Percentiles rank a stretch among this genome's conserved stretches.
phyloP scores from a whole-genome alignment of 2,113 vertebrate genomes.

The Peromyscus leucopus region DNA sequence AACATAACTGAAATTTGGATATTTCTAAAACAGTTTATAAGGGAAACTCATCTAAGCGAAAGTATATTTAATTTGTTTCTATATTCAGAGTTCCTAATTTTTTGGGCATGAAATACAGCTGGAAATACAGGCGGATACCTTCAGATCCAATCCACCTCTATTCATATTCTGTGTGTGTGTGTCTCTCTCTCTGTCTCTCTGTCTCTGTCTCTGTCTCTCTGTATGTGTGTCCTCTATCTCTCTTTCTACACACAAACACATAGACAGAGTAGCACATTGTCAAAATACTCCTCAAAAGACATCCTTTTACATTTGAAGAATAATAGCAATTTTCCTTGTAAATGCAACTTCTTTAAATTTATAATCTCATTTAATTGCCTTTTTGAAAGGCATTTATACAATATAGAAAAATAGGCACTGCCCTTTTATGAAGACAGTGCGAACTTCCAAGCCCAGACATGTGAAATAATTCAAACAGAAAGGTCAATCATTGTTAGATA shows the following conservation, averaged over 20 bases:
- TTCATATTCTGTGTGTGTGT: neutral
- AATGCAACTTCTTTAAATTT: constrained; percentile 32
- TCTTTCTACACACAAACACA: neutral
- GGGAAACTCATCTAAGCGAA: neutral
- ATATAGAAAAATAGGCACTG: neutral
- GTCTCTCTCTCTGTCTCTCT: neutral
- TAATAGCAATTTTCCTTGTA: neutral
- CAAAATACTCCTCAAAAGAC: neutral
- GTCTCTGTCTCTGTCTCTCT: neutral
- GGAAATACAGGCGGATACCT: neutral
- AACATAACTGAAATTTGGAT: constrained; percentile 29
- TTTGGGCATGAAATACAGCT: neutral
- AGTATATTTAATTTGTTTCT: neutral
- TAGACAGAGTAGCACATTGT: neutral
- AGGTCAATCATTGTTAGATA: neutral
- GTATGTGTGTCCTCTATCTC: neutral
- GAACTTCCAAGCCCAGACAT: neutral
- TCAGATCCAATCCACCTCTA: neutral
- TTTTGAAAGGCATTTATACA: neutral
- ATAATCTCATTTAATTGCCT: neutral
- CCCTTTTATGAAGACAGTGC: neutral
- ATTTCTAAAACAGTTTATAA: constrained; percentile 42
- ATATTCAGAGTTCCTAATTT: neutral
- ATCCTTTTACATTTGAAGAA: neutral
- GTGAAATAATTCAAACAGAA: neutral